A percentile compares a stretch with the other conserved stretches of the same genome.
These are phyloP conservation scores for Drosophila anomalata DNA, from an alignment of 2,888 invertebrate species.

Conservation along the genomic window DNA sequence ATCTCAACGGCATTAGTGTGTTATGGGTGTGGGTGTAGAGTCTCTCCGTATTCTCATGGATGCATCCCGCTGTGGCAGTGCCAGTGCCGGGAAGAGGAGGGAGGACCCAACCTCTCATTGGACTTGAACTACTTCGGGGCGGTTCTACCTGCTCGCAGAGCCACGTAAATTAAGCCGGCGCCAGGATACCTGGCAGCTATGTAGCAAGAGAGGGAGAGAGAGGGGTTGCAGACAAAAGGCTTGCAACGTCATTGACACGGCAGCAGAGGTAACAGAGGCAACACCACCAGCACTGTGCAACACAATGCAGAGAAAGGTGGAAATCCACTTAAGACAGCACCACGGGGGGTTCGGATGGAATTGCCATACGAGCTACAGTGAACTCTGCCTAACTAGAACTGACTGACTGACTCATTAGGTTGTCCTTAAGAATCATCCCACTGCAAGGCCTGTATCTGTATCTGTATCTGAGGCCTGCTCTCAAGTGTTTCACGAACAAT, in stretches of 20 bases:
- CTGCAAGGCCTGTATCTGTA: no score
- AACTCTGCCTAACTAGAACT: background rate
- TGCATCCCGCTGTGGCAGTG: slow-evolving; percentile 55
- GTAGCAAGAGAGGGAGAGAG: slow-evolving; percentile 25
- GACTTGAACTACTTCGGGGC: slow-evolving; percentile 64
- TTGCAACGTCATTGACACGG: slow-evolving; percentile 74
- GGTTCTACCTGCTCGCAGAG: slow-evolving; percentile 50
- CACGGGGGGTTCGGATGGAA: slow-evolving; percentile 42
- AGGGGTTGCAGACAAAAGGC: slow-evolving; percentile 52
- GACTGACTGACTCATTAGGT: background rate
- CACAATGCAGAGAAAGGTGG: slow-evolving; percentile 69
- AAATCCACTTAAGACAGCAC: slow-evolving; percentile 70
- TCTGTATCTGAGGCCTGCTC: slow-evolving; percentile 27
- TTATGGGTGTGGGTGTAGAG: slow-evolving; percentile 6
- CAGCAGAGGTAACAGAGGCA: slow-evolving; percentile 16
- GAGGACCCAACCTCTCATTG: slow-evolving; percentile 42
- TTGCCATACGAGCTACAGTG: slow-evolving; percentile 29
- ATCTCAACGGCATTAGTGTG: slow-evolving; percentile 22
- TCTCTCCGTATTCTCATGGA: no score
- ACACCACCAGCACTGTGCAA: slow-evolving; percentile 36
- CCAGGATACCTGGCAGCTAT: slow-evolving; percentile 78
- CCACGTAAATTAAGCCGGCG: slow-evolving; percentile 77
- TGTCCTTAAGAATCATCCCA: background rate
- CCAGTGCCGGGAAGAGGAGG: slow-evolving; percentile 48
- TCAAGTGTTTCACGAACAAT: slow-evolving; percentile 66